Conservation (phyloP, 2,888 invertebrate species). For the Drosophila fungiperda region DNA sequence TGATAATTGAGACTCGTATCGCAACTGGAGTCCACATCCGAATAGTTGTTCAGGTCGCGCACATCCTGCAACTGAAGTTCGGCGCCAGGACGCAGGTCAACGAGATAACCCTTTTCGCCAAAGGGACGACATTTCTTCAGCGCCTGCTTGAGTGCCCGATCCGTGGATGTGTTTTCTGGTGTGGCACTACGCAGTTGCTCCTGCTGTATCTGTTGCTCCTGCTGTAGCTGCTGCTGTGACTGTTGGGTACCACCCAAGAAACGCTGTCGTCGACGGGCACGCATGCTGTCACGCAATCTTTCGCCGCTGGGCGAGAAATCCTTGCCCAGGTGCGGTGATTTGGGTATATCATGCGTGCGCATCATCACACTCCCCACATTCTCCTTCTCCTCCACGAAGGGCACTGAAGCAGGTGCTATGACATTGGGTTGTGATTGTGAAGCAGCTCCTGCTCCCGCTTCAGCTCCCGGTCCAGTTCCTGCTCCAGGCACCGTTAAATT, state of each 20-base stretch:
- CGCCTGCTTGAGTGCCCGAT: constrained; percentile 80
- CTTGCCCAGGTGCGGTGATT: constrained; percentile 85
- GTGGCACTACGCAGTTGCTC: constrained; percentile 59
- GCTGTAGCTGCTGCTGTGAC: constrained; percentile 32
- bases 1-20: constrained; percentile 85
- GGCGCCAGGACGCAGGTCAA: constrained; percentile 83
- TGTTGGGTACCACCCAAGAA: constrained; percentile 65
- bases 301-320: constrained; percentile 85
- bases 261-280: constrained; percentile 83
- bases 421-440: not conserved
- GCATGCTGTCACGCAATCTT: constrained; percentile 84
- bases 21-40: constrained; percentile 85
- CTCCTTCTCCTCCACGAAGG: constrained; percentile 33
- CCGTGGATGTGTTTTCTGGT: constrained; percentile 72
- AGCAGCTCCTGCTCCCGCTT: not conserved
- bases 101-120: constrained; percentile 84
- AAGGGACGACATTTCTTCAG: constrained; percentile 82
- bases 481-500: constrained; percentile 71
- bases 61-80: constrained; percentile 83
- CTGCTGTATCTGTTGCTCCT: constrained; percentile 38
- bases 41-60: constrained; percentile 84
- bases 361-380: constrained; percentile 64
- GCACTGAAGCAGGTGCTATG: not conserved
- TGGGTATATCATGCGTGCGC: constrained; percentile 82
- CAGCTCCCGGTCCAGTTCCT: not conserved